Percentiles rank a stretch among this genome's conserved stretches.
Conservation (phyloP, 2,113 vertebrate species). For the Spermophilus dauricus region DNA sequence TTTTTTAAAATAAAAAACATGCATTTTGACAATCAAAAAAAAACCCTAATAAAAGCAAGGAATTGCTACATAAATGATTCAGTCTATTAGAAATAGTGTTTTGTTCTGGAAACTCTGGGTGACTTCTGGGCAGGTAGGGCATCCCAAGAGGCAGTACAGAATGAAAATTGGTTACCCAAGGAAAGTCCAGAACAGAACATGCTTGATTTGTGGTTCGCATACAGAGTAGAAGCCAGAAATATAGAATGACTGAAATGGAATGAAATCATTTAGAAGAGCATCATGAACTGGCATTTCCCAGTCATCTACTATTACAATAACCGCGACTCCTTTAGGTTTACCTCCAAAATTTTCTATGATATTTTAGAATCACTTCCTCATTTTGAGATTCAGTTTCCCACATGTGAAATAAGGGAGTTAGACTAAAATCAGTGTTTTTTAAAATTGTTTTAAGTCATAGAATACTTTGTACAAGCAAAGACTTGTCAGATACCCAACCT, state of each 20-base stretch:
- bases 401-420: constrained; percentile 43
- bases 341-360: neutral
- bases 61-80: neutral
- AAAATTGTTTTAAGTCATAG: neutral
- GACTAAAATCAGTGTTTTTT: neutral
- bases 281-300: neutral
- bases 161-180: neutral
- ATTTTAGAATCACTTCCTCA: constrained; percentile 28
- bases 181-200: neutral
- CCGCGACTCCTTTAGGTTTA: neutral
- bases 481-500: neutral
- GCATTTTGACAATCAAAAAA: constrained; percentile 17
- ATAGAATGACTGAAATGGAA: neutral
- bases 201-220: neutral
- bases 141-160: neutral
- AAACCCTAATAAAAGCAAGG: neutral
- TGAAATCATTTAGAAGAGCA: neutral
- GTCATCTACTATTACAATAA: neutral
- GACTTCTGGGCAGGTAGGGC: neutral
- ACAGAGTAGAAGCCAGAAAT: neutral
- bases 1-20: neutral
- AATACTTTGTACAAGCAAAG: constrained; percentile 26
- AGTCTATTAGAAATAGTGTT: constrained; percentile 26
- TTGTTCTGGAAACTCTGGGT: neutral
- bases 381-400: neutral